Base-by-base conservation (phyloP, 2,113 vertebrate genomes). In the Saimiri boliviensis region DNA sequence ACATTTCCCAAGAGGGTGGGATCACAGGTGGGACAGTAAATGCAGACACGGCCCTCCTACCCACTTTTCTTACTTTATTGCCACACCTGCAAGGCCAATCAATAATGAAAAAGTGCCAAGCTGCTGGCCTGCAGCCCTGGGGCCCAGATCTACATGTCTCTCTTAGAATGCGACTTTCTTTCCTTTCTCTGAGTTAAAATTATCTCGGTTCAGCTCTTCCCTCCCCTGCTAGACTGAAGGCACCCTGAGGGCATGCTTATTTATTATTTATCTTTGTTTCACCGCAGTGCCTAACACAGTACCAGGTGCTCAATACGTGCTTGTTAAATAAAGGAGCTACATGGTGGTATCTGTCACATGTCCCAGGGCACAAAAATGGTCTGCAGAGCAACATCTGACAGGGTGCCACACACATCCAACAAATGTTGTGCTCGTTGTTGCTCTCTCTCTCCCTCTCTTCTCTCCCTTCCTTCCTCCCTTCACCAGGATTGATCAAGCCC, bases 391-490 rank as follows among this genome's bases (percentile, higher is more conserved):
- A 17, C 74, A 70, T 13, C 66, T 21, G 76, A 20, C 88, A 49
- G 68, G 8, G 3, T 32, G 14, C 17, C 16, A 60, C 84, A 25
- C 7, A 17, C 4, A 45, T 16, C 8, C 52, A 3, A 1, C 42
- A 35, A 0, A 12, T 0, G 4, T 37, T 25, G 12, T 6, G 19
- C 58, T 56, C 58, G 66, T 4, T 71, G 12, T 8, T 14, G 20
- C n/a, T n/a, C 47, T 23, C 30, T 32, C 3, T 1, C 4, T 21
- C 2, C 8, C 13, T 14, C 0, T 4, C 3, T 32, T 4, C 23
- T 40, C 23, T 10, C 6, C 5, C 30, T 37, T 9, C 19, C 21
- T 54, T 20, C 35, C 23, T 42, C 4, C 35, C 1, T 10, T 9
- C 19, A 12, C 32, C 12, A 71, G 25, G 58, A 77, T 63, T 54